phyloP scores from a whole-genome alignment of 2,113 vertebrate species.

The Psettodes erumei region DNA sequence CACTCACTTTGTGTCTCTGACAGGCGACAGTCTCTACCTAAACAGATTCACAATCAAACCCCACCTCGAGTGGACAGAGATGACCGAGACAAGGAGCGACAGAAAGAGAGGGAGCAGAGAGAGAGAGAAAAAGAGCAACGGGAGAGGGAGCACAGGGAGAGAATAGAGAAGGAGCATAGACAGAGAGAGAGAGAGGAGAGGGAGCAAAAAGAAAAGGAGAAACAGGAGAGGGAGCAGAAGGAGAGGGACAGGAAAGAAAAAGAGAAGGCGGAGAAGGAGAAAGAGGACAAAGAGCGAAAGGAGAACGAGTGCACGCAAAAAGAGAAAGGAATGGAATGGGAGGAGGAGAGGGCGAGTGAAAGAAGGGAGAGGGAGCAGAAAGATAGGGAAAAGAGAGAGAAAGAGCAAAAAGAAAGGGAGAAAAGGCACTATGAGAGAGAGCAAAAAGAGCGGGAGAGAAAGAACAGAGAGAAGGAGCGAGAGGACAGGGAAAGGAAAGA shows the following conservation, averaged over 20 bases:
- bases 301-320: slow-evolving; percentile 10
- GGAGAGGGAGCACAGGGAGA: slow-evolving; percentile 31
- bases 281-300: not conserved
- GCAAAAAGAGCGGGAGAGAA: slow-evolving; percentile 21
- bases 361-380: not conserved
- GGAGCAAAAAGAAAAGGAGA: not conserved
- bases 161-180: not conserved
- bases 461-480: not conserved
- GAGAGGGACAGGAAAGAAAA: slow-evolving; percentile 24
- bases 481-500: not conserved
- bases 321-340: slow-evolving; percentile 2
- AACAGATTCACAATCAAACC: slow-evolving; percentile 66
- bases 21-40: slow-evolving; percentile 77
- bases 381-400: slow-evolving; percentile 7
- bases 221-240: not conserved
- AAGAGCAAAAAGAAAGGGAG: slow-evolving; percentile 20
- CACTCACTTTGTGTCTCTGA: not conserved
- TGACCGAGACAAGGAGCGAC: slow-evolving; percentile 41
- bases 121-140: slow-evolving; percentile 19
- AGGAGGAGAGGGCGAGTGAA: slow-evolving; percentile 1
- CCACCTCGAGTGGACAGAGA: slow-evolving; percentile 63
- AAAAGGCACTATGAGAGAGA: slow-evolving; percentile 20
- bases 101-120: slow-evolving; percentile 49
- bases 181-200: slow-evolving; percentile 8
- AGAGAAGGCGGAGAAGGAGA: slow-evolving; percentile 30